Conservation (phyloP, 2,888 invertebrate species). For the Drosophila demipolita region DNA sequence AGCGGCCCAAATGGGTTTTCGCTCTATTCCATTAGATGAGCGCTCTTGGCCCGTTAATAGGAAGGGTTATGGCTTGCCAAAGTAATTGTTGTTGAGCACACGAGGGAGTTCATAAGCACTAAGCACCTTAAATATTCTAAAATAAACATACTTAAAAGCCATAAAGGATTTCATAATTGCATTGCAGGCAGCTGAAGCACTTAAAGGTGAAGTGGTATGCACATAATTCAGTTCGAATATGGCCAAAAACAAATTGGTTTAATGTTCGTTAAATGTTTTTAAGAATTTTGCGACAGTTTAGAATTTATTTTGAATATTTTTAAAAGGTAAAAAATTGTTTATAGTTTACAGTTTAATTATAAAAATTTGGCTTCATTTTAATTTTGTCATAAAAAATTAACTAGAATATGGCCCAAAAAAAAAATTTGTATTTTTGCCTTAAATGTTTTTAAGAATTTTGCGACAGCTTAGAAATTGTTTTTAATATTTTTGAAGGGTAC, state of each 20-base stretch:
- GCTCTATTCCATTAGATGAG: constrained; percentile 32
- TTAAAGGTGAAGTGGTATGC: neutral
- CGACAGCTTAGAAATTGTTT: no score
- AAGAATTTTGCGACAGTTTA: neutral
- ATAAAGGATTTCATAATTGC: constrained; percentile 20
- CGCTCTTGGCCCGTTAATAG: constrained; percentile 43
- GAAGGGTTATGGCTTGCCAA: constrained; percentile 44
- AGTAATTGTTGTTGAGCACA: constrained; percentile 42
- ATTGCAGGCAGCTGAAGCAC: neutral
- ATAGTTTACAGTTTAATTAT: no score
- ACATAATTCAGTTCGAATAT: neutral
- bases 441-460: no score
- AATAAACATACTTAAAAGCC: constrained; percentile 19
- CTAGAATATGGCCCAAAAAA: no score
- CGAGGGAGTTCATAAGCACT: constrained; percentile 45
- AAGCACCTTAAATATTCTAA: constrained; percentile 33
- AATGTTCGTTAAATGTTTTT: neutral
- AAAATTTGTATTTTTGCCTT: no score
- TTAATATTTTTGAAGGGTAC: no score
- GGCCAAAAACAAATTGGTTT: no score
- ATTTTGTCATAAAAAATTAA: no score
- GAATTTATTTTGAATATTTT: neutral
- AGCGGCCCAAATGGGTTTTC: constrained; percentile 27
- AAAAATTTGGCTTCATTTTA: no score
- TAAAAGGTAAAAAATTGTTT: no score